phyloP scores from a whole-genome alignment of 2,797 vertebrate genomes.

The Coranthus polyacanthus region DNA sequence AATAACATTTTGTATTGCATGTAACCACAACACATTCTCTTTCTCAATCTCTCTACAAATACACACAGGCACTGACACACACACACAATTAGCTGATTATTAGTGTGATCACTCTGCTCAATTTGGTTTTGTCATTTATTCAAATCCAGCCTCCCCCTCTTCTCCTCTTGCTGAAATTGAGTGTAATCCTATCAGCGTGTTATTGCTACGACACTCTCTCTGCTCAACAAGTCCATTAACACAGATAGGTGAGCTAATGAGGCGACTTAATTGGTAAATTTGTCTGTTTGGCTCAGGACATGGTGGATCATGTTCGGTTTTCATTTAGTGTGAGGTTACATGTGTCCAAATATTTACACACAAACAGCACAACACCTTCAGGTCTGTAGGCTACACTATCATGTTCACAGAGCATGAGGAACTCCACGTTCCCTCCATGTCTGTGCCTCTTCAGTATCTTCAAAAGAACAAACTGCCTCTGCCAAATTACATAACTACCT shows the following conservation, averaged over 20 bases:
- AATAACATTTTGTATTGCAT: no score
- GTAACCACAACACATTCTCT: no score
- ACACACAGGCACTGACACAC: conserved; percentile 10
- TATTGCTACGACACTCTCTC: conserved; percentile 55
- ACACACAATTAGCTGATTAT: conserved; percentile 33
- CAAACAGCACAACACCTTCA: not conserved
- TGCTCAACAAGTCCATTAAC: conserved; percentile 46
- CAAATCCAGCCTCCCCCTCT: conserved; percentile 1
- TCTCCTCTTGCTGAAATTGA: conserved; percentile 28
- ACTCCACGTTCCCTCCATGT: no score
- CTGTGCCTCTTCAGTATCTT: no score
- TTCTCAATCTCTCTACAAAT: no score
- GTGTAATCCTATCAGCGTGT: conserved; percentile 54
- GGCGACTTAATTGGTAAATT: conserved; percentile 42
- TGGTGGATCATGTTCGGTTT: conserved; percentile 40
- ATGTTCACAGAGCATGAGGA: no score
- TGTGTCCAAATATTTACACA: not conserved
- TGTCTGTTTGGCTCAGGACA: conserved; percentile 16
- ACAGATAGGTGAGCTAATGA: conserved; percentile 44
- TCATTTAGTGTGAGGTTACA: conserved; percentile 19
- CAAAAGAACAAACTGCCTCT: no score
- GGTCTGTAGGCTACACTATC: no score
- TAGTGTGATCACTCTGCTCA: conserved; percentile 17
- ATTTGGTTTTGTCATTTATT: conserved; percentile 5
- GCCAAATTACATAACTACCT: no score